Evolutionary conservation across 2,888 invertebrate species (phyloP).

Genomic region (Cheilosia vernalis): DNA sequence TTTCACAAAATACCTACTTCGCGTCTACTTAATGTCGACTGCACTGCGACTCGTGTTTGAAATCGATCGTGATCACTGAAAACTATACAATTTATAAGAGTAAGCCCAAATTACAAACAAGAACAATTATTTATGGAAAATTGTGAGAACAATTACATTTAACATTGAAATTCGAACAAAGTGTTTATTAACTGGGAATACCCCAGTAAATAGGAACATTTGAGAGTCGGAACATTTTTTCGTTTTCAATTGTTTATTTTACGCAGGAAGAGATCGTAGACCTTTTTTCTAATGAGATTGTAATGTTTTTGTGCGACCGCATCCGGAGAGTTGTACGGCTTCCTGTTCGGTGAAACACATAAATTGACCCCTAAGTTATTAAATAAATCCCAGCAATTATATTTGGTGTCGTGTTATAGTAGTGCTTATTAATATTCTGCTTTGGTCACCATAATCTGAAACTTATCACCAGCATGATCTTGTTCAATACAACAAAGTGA

Average conservation of each 20-base stretch:
- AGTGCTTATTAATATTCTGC: too few species aligned
- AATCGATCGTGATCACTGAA: slow-evolving; percentile 5
- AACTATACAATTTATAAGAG: slow-evolving; percentile 11
- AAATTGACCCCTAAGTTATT: neutral
- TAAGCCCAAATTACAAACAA: neutral
- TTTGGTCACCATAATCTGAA: too few species aligned
- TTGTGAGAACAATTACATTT: slow-evolving; percentile 48
- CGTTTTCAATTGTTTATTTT: slow-evolving; percentile 9
- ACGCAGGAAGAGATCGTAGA: neutral
- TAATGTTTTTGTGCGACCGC: neutral
- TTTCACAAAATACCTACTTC: neutral
- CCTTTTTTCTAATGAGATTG: neutral
- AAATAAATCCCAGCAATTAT: too few species aligned
- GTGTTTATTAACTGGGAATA: slow-evolving; percentile 39
- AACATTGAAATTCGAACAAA: slow-evolving; percentile 54
- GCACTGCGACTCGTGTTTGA: slow-evolving; percentile 21
- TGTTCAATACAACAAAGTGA: too few species aligned
- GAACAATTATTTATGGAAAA: slow-evolving; percentile 33
- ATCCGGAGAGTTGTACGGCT: neutral
- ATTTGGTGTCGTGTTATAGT: too few species aligned
- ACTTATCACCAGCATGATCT: too few species aligned
- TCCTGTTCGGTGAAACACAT: neutral
- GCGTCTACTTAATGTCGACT: slow-evolving; percentile 16
- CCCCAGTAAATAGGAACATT: slow-evolving; percentile 22
- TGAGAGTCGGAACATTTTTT: neutral